phyloP scores from a whole-genome alignment of 2,888 invertebrate genomes.

The Camponotus fellah region DNA sequence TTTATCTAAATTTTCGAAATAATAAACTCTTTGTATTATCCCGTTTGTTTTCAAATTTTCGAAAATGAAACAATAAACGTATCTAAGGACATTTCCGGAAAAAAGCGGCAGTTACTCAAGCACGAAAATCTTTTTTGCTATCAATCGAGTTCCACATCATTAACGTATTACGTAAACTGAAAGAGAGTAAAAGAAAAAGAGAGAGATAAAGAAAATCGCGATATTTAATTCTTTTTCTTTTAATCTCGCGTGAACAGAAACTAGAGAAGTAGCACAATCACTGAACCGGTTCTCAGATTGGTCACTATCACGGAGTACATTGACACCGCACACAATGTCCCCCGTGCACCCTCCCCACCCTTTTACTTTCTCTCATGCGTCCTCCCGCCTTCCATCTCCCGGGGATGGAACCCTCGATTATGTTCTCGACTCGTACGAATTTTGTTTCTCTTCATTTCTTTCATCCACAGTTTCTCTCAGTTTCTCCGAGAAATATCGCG shows the following conservation, averaged over 20 bases:
- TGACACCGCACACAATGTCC: conserved; percentile 51
- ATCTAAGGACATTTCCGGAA: background rate
- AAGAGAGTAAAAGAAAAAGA: background rate
- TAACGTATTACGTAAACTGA: conserved; percentile 13
- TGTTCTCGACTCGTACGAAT: conserved; percentile 40
- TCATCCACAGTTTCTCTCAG: conserved; percentile 9
- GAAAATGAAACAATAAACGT: background rate
- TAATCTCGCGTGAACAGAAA: conserved; percentile 37
- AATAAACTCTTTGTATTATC: background rate
- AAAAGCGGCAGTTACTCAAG: background rate
- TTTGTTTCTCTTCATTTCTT: conserved; percentile 38
- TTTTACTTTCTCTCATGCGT: conserved; percentile 57
- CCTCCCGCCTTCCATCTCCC: conserved; percentile 34
- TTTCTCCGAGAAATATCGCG: conserved; percentile 27
- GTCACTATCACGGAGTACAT: conserved; percentile 51
- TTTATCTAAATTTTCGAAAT: background rate
- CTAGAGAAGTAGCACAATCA: conserved; percentile 59
- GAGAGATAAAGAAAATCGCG: background rate
- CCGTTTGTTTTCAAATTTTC: background rate
- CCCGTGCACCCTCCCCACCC: conserved; percentile 44
- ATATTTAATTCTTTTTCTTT: background rate
- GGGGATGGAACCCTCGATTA: conserved; percentile 32
- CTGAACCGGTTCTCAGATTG: conserved; percentile 57
- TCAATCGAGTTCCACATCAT: background rate
- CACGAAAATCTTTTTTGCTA: conserved; percentile 19